Evolutionary conservation across 2,797 vertebrate species (phyloP), one percentile per base, ranked within the genome.

Genomic region (Microcaecilia unicolor): DNA sequence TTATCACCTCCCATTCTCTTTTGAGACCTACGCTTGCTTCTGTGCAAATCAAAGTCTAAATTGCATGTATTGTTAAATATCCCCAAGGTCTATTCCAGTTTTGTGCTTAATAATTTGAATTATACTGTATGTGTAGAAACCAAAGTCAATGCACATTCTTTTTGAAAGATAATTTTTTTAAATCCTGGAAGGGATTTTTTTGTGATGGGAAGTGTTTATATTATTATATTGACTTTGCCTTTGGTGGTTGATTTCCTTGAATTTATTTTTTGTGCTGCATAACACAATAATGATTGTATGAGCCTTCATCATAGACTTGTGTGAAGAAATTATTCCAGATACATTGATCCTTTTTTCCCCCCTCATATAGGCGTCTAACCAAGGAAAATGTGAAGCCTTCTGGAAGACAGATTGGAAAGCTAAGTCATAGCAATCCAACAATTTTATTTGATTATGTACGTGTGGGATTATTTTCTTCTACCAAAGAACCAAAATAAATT

Each of bases 301-400:
- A 13, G 28, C 10, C 8, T 19, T 28, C 6, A 22, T 37, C 23
- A 30, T 36, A 25, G 22, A 12, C 15, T 26, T 33, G 10, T 13
- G 10, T 37, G 32, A n/a, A 31, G 24, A 41, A 47, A 11, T 39
- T 25, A 45, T 1, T 50, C 40, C 28, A 42, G 61, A 33, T 71
- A 31, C 54, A 48, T 11, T 18, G 41, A 19, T 4, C 7, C 22
- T 20, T 53, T 41, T 55, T 4, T 30, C 1, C 61, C 28, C 12
- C 52, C 7, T 55, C 17, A 44, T 70, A 6, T 53, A 98, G 96
- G 64, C 91, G 96, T 34, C 66, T 97, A 78, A 96, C 93, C 51
- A 97, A 96, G 85, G 93, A 96, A 82, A 96, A 95, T 66, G 80
- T 90, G 73, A 89, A 88, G 69, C 87, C 84, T 51, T 88, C 82